Evolutionary conservation across 2,113 vertebrate species (phyloP).

Genomic region (Actinemys pallida): DNA sequence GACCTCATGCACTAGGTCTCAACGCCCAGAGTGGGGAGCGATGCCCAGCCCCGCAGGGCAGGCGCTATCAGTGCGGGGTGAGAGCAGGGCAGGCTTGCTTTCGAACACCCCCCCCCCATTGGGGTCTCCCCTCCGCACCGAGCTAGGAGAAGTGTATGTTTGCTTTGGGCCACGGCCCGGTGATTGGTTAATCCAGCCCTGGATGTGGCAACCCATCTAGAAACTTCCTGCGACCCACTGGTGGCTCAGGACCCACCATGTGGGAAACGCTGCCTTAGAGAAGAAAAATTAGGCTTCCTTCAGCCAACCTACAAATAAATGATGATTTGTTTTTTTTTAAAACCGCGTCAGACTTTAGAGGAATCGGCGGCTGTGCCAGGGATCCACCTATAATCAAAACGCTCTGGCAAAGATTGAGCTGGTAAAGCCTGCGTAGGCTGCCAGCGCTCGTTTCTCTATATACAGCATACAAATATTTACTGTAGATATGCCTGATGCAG

Average conservation of each 20-base stretch:
- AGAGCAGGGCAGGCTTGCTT: neutral
- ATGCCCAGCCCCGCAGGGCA: neutral
- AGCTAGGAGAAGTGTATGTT: neutral
- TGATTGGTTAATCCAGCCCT: neutral
- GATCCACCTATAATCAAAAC: slow-evolving; percentile 53
- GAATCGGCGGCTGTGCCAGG: slow-evolving; percentile 55
- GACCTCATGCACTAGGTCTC: too few relatives aligned
- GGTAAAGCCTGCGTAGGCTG: slow-evolving; percentile 50
- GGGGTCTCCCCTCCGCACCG: neutral
- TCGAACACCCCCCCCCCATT: neutral
- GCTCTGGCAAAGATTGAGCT: slow-evolving; percentile 52
- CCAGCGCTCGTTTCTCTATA: neutral
- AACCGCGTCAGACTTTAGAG: slow-evolving; percentile 53
- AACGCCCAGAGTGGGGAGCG: too few relatives aligned
- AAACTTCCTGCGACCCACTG: neutral
- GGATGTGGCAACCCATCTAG: neutral
- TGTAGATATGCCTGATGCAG: slow-evolving; percentile 45
- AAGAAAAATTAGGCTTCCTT: neutral
- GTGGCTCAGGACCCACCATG: neutral
- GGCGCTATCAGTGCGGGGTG: too few relatives aligned
- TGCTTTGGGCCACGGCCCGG: neutral
- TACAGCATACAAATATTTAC: slow-evolving; percentile 69
- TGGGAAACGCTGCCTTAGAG: neutral
- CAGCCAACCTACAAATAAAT: slow-evolving; percentile 54
- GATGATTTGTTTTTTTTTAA: slow-evolving; percentile 43